Evolutionary conservation across 2,113 vertebrate genomes (phyloP), one percentile per base, ranked within the genome.

Genomic region (Crypturellus undulatus): DNA sequence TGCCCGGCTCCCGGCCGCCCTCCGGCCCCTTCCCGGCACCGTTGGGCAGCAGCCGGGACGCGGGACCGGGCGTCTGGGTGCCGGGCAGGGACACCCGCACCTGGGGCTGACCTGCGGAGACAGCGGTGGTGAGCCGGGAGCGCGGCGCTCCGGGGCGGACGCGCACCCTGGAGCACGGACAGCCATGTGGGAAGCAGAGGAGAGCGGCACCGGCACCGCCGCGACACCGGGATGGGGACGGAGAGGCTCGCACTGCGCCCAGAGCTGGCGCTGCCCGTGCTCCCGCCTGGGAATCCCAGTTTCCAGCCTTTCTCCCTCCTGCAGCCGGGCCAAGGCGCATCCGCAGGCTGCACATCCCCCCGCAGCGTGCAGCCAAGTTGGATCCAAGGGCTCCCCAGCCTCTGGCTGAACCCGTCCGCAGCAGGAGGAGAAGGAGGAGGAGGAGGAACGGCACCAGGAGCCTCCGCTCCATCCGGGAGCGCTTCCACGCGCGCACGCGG

Each of bases 101-200:
- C 92, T 98, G 98, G 80, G 98, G 98, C 96, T 98, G 98, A 80
- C 97, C 98, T 98, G 92, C 42, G 10, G 65, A 47, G 56, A 52
- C 26, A 95, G 10, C 54, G 20, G 1, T 2, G 0, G 5, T 94
- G 49, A 3, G 5, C 13, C 2, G 36, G 22, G 67, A 60, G 59
- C 6, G 67, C 62, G 30, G 51, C 1, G 58, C 36, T 36, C 45
- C 40, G 12, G 20, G 3, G 71, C 64, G 43, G 25, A 17, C 7
- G 59, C 4, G 2, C 2, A 19, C 63, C 12, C 17, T 4, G 25
- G 49, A 51, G 30, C 43, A 36, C 11, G 80, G 32, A 79, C 56
- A 16, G 10, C 32, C 22, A 15, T 12, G 15, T 49, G 43, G 82
- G 80, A 8, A 16, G 47, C 6, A 47, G 58, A 49, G 25, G 70